Evolutionary conservation across 2,888 invertebrate species (phyloP).

Genomic region (Dryococelus australis): DNA sequence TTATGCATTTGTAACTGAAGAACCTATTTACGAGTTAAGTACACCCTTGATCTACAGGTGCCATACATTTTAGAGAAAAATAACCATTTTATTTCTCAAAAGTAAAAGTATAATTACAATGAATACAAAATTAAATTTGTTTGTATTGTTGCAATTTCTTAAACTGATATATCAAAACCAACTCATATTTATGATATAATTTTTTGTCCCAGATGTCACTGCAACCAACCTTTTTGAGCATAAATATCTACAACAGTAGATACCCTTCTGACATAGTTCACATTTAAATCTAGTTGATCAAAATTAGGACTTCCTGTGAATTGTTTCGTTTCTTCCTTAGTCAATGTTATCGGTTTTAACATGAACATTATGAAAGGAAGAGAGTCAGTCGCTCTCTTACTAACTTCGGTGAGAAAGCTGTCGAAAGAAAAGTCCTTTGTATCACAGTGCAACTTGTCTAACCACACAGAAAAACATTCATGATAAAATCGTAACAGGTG

Average conservation of each 20-base stretch:
- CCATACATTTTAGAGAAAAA: too few relatives aligned
- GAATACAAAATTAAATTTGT: too few relatives aligned
- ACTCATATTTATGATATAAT: too few relatives aligned
- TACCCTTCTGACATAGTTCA: background rate
- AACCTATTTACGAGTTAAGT: too few relatives aligned
- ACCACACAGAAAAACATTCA: constrained; percentile 58
- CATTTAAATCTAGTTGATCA: background rate
- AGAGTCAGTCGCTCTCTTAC: background rate
- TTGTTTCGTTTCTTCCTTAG: background rate
- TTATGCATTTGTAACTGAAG: too few relatives aligned
- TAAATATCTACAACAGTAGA: background rate
- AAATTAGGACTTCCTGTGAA: background rate
- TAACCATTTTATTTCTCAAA: too few relatives aligned
- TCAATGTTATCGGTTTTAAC: background rate
- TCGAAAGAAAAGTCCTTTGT: constrained; percentile 19
- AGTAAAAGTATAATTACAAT: too few relatives aligned
- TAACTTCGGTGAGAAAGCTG: background rate
- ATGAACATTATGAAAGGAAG: background rate
- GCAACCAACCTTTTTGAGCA: background rate
- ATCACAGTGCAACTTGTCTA: constrained; percentile 58
- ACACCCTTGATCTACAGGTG: too few relatives aligned
- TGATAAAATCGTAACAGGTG: constrained; percentile 63
- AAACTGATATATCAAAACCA: too few relatives aligned
- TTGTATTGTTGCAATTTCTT: too few relatives aligned
- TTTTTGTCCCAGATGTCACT: background rate